Conservation (phyloP, 1,140 invertebrate genomes). For the Palaemon carinicauda region DNA sequence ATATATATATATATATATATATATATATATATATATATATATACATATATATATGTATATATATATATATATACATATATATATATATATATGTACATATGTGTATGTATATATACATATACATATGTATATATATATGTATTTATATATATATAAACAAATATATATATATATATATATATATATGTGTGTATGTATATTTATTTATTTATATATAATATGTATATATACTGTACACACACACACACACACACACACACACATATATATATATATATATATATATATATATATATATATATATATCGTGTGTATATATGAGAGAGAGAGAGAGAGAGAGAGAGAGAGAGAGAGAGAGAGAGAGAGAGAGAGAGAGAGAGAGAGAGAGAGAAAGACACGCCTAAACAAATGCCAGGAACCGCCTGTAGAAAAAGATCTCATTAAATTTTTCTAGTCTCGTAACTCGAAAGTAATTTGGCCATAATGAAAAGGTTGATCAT, state of each 20-base stretch:
- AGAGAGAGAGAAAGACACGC: too few species aligned
- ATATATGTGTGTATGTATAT: conserved; percentile 1
- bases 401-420: too few species aligned
- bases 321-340: too few species aligned
- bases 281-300: not conserved
- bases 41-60: not conserved
- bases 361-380: too few species aligned
- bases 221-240: not conserved
- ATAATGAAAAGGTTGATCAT: too few species aligned
- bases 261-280: not conserved
- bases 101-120: conserved; percentile 9
- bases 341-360: too few species aligned
- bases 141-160: not conserved
- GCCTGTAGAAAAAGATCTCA: too few species aligned
- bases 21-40: not conserved
- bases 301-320: not conserved
- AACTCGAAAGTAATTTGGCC: too few species aligned
- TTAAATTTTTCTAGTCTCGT: too few species aligned
- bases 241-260: too few species aligned
- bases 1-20: not conserved
- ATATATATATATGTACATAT: conserved; percentile 9
- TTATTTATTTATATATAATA: not conserved
- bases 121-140: conserved; percentile 3
- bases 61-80: not conserved
- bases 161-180: conserved; percentile 9